Conservation (phyloP, 35 echinoderm and acorn worm species). For the Hemicentrotus pulcherrimus region DNA sequence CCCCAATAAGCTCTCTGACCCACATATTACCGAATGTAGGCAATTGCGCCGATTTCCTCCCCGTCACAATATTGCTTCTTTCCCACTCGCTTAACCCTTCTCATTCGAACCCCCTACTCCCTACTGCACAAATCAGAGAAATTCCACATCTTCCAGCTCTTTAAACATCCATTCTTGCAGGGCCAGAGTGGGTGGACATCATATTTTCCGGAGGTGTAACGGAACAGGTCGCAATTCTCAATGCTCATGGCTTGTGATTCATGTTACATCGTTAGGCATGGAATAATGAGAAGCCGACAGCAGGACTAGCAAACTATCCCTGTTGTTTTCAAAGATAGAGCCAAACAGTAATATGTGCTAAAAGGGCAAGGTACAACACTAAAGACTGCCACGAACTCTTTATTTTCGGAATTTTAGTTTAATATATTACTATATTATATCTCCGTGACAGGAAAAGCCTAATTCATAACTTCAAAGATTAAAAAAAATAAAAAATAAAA, state of each 20-base stretch:
- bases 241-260: background rate
- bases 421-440: too few species aligned
- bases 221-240: background rate
- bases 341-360: background rate
- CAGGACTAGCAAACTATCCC: background rate
- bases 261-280: background rate
- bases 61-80: background rate
- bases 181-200: background rate
- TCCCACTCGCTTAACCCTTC: background rate
- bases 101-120: background rate
- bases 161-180: background rate
- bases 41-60: background rate
- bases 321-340: background rate
- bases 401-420: background rate
- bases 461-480: too few species aligned
- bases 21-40: constrained; percentile 4
- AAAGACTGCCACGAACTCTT: background rate
- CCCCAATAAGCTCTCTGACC: background rate
- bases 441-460: too few species aligned
- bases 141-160: background rate
- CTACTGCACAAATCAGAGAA: background rate
- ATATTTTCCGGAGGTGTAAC: background rate
- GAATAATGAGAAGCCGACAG: background rate
- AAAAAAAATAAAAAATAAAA: too few species aligned
- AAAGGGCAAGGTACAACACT: background rate